A percentile compares a stretch with the other conserved stretches of the same genome.
phyloP scores from a whole-genome alignment of 2,113 vertebrate species.

The Xiphophorus maculatus region DNA sequence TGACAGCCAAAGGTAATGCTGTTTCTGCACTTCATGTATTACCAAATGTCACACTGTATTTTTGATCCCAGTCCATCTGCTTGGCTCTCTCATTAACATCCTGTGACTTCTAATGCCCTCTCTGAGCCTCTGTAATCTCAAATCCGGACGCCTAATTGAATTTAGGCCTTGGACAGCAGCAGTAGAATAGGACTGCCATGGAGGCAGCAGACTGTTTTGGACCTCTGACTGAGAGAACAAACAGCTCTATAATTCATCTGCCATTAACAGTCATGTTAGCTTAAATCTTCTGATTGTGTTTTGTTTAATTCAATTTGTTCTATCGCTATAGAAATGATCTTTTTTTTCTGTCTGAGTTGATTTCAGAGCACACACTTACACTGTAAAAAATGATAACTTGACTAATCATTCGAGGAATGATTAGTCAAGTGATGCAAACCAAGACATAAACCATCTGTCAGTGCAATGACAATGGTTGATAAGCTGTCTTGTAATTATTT shows the following conservation, averaged over 20 bases:
- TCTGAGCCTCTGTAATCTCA: constrained; percentile 39
- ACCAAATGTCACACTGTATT: constrained; percentile 12
- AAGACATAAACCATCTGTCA: too few relatives aligned
- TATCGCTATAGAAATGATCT: too few relatives aligned
- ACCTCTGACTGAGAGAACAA: neutral
- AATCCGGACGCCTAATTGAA: constrained; percentile 39
- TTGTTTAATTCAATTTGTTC: too few relatives aligned
- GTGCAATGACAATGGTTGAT: too few relatives aligned
- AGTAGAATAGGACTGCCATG: neutral
- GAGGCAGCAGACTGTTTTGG: neutral
- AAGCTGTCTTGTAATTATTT: too few relatives aligned
- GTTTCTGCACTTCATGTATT: constrained; percentile 2
- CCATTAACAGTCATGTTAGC: neutral
- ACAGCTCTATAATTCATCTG: neutral
- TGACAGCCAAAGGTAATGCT: too few relatives aligned
- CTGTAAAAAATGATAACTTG: too few relatives aligned
- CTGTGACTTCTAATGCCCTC: constrained; percentile 13
- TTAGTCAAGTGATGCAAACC: too few relatives aligned
- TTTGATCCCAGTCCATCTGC: constrained; percentile 30
- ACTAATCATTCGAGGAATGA: too few relatives aligned
- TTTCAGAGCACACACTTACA: too few relatives aligned
- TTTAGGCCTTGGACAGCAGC: neutral
- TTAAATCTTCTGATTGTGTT: too few relatives aligned
- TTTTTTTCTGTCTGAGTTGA: too few relatives aligned
- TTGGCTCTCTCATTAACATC: constrained; percentile 3